Evolutionary conservation across 1,140 invertebrate species (phyloP), one percentile per base, ranked within the genome.

Genomic region (Potamilus streckersoni): DNA sequence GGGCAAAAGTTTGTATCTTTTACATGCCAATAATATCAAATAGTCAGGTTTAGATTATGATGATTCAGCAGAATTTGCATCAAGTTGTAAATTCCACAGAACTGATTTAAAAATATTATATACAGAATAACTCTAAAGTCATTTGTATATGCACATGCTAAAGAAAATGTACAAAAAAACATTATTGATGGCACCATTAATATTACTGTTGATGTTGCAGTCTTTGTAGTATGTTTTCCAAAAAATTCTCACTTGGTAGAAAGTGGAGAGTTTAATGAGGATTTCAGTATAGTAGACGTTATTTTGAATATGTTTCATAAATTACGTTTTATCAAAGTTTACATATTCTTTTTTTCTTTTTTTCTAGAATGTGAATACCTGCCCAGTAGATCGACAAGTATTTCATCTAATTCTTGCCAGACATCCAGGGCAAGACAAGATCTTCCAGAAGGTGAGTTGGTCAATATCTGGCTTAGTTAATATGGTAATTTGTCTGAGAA

Each of bases 381-480:
- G 97, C 89, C 97, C 97, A 0, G 94, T 98, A 13, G 97, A 99
- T 90, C 92, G 97, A 58, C 93, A 94, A 80, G 92, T 91, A n/a
- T 98, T 97, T 87, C 92, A 93, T 62, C 88, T 93, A 17, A 96
- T 98, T 68, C 89, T 95, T 66, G 95, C 97, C 27, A 92, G 93
- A 79, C 90, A 93, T 69, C 92, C 92, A 79, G 88, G 93, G 5
- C 92, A 93, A 74, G 94, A 94, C 14, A 91, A 93, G 74, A 92
- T 95, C 80, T 85, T 93, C n/a, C 91, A 92, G 73, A 91, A 92
- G 80, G 90, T 95, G 70, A 78, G 78, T 61, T 38, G 4, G 17
- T 16, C 67, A 17, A 0, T 38, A n/a, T 6, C 17, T 20, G n/a
- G 19, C 6, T 27, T 49, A 55, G 56, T 49, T 23, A 31, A 57